Base-by-base conservation (phyloP, 2,113 vertebrate genomes). In the Sylvietta virens region DNA sequence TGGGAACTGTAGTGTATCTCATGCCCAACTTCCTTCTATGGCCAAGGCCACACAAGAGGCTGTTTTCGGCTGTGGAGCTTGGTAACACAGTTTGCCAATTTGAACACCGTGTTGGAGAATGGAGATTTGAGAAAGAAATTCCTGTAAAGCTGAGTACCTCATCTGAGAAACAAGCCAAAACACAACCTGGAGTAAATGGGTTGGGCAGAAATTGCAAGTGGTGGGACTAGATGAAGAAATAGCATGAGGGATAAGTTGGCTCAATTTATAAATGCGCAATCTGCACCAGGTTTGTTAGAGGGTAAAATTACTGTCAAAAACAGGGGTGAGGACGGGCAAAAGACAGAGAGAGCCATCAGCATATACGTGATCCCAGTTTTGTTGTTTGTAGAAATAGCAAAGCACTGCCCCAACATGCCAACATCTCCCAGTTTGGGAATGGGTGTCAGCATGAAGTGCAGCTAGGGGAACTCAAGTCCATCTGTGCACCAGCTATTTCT, bases 1-100 rank as follows among this genome's bases (percentile, higher is more conserved):
- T 93, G 92, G 72, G 86, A 96, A 89, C 57, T 84, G 93, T 64
- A 86, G 76, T 56, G 4, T 86, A 66, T 60, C 69, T 88, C 66
- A 71, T 45, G 27, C 86, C 64, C 69, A 57, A 54, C 33, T 30
- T 86, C 51, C 9, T 54, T 66, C 80, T 82, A 27, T 1, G 15
- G 79, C 47, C 58, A 94, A 37, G 58, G 64, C 81, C 67, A 60
- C 37, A 62, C 35, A 78, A 84, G 64, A 88, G 72, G 51, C 47
- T 54, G 31, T 7, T 91, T 84, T 86, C 71, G 86, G 42, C 86
- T 77, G 58, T 22, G 61, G 51, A 51, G 47, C 58, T 71, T 13
- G 1, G 53, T 45, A 78, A 70, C 37, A n/a, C 2, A 47, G 42
- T 39, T 86, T 13, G 22, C 24, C 39, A 79, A 20, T 71, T 80